Conservation (phyloP, 2,797 vertebrate genomes). For the Acanthiza pusilla region DNA sequence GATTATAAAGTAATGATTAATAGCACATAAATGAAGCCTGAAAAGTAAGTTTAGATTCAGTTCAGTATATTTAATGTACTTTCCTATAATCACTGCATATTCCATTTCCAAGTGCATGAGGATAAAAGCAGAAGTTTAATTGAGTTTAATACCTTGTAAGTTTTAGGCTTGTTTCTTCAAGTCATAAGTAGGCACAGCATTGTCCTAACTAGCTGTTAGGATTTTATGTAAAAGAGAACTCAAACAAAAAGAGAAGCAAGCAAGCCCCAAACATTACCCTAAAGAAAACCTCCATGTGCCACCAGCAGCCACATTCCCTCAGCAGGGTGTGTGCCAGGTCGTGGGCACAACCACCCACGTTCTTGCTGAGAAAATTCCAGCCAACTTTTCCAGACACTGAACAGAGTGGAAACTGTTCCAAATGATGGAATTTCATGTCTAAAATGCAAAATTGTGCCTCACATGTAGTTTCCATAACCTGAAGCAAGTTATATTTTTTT, state of each 20-base stretch:
- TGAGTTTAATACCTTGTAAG: neutral
- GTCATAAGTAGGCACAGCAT: neutral
- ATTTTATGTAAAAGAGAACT: neutral
- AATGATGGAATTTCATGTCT: neutral
- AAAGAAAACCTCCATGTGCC: neutral
- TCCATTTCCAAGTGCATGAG: neutral
- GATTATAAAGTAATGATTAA: neutral
- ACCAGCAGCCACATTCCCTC: neutral
- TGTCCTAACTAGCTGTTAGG: neutral
- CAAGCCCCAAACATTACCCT: too few species aligned
- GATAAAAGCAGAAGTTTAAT: neutral
- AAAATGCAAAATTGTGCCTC: neutral
- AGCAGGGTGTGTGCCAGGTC: accelerated
- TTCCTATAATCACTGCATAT: neutral
- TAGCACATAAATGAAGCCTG: neutral
- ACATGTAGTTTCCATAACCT: neutral
- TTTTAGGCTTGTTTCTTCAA: neutral
- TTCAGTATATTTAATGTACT: neutral
- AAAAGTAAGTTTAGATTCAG: neutral
- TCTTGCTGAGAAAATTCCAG: neutral
- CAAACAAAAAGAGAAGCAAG: neutral
- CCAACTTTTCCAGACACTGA: neutral
- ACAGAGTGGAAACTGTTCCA: neutral
- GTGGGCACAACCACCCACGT: neutral
- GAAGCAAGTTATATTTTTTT: neutral